Base-by-base conservation (phyloP, 2,113 vertebrate species). In the Leuciscus idus region DNA sequence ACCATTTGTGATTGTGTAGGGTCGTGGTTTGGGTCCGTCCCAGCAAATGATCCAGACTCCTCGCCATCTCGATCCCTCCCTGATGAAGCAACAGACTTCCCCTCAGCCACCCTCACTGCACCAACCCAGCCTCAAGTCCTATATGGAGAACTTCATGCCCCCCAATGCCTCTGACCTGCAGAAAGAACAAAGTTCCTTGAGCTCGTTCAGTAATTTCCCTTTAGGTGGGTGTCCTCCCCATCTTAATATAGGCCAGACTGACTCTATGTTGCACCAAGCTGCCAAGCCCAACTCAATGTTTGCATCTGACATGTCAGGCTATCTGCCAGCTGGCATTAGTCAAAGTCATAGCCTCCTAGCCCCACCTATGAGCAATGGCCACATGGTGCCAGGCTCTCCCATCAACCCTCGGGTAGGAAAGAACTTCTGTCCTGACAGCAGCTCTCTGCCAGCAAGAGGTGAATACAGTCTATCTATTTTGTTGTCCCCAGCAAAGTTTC, bases 31-130 rank as follows among this genome's bases (percentile, higher is more conserved):
- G 84, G 95, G 96, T 88, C 95, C 96, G 74, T 96, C 97, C 90
- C 96, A 97, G 91, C 97, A 97, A 77, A 96, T 97, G 96, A 97
- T 98, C 95, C 97, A 96, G 84, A 96, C 96, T 6, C 95, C 96
- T 52, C 97, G 97, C 83, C 97, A 98, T 87, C 95, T 99, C n/a
- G 97, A 98, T 89, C 96, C 96, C 88, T 96, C 94, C 90, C 94
- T 98, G 91, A 94, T 98, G 93, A 99, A 99, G 93, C 97, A 98
- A 81, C 95, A 95, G 43, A 93, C 94, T 21, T 94, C 95, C 4
- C 95, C 95, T 15, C 96, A 95, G 89, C 94, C 95, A 75, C 94
- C 95, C 87, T 88, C 95, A 83, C 93, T 96, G 93, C 96, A 97
- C 94, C 96, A 96, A 88, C 95, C 96, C 83, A 91, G 94, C 91